Conservation (phyloP, 1,140 invertebrate genomes). For the Andrena cerasifolii region DNA sequence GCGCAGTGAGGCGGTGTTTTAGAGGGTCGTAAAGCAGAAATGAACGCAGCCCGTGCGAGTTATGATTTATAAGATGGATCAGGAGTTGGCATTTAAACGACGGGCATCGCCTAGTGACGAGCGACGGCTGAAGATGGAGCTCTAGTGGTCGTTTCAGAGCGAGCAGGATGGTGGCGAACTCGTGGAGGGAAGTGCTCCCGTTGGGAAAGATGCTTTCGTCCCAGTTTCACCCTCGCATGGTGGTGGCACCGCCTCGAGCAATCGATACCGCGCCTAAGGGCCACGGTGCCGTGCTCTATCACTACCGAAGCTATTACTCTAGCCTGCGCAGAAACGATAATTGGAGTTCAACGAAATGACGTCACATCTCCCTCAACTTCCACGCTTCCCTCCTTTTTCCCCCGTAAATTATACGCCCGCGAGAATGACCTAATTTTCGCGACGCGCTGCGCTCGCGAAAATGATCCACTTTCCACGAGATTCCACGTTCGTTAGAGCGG, state of each 20-base stretch:
- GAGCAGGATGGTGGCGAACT: conserved; percentile 2
- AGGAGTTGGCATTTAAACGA: conserved; percentile 28
- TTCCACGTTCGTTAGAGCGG: not conserved
- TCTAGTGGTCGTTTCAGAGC: conserved; percentile 7
- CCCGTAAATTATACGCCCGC: not conserved
- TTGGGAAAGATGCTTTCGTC: conserved; percentile 75
- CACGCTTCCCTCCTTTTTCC: not conserved
- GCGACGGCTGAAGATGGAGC: conserved; percentile 21
- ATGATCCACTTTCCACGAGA: not conserved
- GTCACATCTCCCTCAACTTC: not conserved
- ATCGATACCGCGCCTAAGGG: conserved; percentile 75
- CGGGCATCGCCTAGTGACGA: conserved; percentile 2
- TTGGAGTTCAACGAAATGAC: conserved; percentile 19
- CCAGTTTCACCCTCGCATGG: conserved; percentile 77
- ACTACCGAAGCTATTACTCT: conserved; percentile 33
- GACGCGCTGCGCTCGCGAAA: not conserved
- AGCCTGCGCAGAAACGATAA: conserved; percentile 35
- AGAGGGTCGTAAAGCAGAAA: not conserved
- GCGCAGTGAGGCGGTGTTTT: not conserved
- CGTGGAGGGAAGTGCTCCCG: conserved; percentile 37
- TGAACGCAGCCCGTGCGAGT: not conserved
- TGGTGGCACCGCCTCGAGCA: conserved; percentile 70
- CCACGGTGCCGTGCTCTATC: conserved; percentile 22
- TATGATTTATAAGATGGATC: not conserved
- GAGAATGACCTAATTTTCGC: conserved; percentile 1